phyloP scores from a whole-genome alignment of 2,797 vertebrate genomes.

The Momotus momota region DNA sequence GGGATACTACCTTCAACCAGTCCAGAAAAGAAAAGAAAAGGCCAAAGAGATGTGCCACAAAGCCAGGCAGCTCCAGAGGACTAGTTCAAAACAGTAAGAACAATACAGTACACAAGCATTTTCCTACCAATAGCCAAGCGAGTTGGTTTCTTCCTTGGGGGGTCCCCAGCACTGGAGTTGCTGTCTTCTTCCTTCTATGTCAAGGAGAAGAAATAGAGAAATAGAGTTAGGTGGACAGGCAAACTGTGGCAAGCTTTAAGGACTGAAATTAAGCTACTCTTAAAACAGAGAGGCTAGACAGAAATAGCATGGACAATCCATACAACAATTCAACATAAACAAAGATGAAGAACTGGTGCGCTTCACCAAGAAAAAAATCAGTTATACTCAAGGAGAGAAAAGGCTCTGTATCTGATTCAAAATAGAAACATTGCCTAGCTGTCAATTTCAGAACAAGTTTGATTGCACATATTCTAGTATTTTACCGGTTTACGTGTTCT shows the following conservation, averaged over 20 bases:
- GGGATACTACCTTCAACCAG: neutral
- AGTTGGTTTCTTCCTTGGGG: conserved; percentile 97
- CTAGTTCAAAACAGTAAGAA: neutral
- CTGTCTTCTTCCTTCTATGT: conserved; percentile 91
- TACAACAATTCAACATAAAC: neutral
- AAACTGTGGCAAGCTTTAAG: neutral
- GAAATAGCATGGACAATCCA: rapidly evolving
- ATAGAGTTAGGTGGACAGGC: neutral
- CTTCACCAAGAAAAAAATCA: neutral
- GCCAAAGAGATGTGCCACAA: rapidly evolving
- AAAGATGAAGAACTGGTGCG: neutral
- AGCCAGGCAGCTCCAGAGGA: neutral
- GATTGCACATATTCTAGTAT: rapidly evolving
- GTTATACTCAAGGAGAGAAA: neutral
- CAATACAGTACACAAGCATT: rapidly evolving
- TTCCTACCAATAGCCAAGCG: conserved; percentile 93
- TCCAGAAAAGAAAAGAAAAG: neutral
- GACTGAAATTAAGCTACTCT: neutral
- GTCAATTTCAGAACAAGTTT: neutral
- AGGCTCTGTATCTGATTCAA: neutral
- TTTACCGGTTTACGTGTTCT: conserved; percentile 87
- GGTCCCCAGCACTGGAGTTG: conserved; percentile 90
- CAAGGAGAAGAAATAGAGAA: neutral
- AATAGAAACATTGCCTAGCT: neutral
- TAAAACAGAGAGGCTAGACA: neutral